phyloP scores from a whole-genome alignment of 2,888 invertebrate species.

The Lasioglossum calceatum region DNA sequence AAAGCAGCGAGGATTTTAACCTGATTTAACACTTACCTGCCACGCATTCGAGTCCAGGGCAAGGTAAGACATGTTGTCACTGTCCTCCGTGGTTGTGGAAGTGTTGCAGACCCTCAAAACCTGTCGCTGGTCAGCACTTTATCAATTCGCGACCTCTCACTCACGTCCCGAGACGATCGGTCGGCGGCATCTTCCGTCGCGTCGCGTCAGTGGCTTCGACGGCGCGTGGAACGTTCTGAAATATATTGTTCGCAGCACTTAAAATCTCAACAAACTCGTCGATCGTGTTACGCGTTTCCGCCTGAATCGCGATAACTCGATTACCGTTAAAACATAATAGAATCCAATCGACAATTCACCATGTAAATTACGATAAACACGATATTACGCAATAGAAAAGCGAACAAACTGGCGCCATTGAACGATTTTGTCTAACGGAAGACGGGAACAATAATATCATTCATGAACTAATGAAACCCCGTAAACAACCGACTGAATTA shows the following conservation, averaged over 20 bases:
- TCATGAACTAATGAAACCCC: neutral
- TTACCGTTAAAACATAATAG: neutral
- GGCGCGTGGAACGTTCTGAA: constrained; percentile 52
- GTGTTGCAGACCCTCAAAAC: constrained; percentile 44
- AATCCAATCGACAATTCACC: neutral
- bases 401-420: neutral
- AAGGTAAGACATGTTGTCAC: constrained; percentile 83
- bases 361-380: neutral
- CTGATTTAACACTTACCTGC: constrained; percentile 82
- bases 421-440: neutral
- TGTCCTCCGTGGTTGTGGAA: constrained; percentile 73
- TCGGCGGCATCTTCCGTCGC: constrained; percentile 70
- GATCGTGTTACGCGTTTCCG: neutral
- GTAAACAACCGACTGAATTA: neutral
- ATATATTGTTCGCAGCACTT: constrained; percentile 3
- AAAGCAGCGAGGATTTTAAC: neutral
- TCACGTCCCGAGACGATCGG: constrained; percentile 71
- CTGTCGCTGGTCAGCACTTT: constrained; percentile 47
- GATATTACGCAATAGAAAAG: neutral
- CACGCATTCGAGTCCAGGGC: constrained; percentile 85
- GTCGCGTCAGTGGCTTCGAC: constrained; percentile 35
- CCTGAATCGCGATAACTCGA: neutral
- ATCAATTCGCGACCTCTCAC: constrained; percentile 60
- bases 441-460: neutral
- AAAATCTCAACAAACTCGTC: neutral